Evolutionary conservation across 1,140 invertebrate genomes (phyloP).

Genomic region (Diabrotica undecimpunctata): DNA sequence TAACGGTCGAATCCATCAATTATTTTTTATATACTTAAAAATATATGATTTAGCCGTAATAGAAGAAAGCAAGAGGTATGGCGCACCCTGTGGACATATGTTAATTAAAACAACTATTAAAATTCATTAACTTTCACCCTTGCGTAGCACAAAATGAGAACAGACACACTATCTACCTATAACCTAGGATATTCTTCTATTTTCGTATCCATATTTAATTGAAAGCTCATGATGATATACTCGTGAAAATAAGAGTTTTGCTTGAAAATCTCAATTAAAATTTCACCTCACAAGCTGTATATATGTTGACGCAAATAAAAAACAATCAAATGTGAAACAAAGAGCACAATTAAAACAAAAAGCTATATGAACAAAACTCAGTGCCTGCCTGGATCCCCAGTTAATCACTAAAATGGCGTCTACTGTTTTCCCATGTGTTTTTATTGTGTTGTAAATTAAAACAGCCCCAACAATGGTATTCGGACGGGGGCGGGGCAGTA

Average conservation of each 20-base stretch:
- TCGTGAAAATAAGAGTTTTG: slow-evolving; percentile 25
- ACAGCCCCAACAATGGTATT: slow-evolving; percentile 46
- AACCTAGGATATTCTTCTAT: no score
- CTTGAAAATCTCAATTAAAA: slow-evolving; percentile 46
- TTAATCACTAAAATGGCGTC: slow-evolving; percentile 51
- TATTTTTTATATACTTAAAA: no score
- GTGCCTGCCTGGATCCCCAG: slow-evolving; percentile 46
- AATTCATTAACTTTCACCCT: no score
- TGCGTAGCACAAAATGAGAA: no score
- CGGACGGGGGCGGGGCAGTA: slow-evolving; percentile 23
- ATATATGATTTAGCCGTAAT: no score
- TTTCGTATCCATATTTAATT: not conserved
- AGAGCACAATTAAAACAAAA: slow-evolving; percentile 48
- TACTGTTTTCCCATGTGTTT: slow-evolving; percentile 51
- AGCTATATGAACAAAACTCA: slow-evolving; percentile 44
- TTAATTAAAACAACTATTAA: no score
- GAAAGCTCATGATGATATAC: slow-evolving; percentile 8
- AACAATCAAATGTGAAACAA: slow-evolving; percentile 44
- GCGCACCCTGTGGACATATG: no score
- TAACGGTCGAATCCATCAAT: no score
- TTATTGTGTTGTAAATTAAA: slow-evolving; percentile 51
- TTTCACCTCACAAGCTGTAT: slow-evolving; percentile 36
- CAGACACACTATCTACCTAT: no score
- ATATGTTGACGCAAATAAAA: slow-evolving; percentile 40
- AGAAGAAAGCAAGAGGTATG: no score